Conservation (phyloP, 2,113 vertebrate genomes). For the Hyla sarda region DNA sequence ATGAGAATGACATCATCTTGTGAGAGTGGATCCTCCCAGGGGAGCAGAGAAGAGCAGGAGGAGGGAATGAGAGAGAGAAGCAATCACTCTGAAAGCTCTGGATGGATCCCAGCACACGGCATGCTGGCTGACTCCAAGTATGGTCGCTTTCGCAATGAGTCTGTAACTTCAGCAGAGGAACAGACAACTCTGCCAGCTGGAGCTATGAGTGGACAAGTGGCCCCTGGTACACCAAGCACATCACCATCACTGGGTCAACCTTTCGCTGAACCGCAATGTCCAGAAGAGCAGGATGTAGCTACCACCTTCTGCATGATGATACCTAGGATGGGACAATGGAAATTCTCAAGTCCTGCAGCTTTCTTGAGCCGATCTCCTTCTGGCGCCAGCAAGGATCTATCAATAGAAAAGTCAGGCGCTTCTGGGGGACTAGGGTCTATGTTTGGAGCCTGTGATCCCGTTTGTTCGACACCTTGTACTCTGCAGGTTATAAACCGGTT, state of each 20-base stretch:
- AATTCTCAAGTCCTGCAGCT: constrained; percentile 81
- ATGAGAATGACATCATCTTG: constrained; percentile 84
- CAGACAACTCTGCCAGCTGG: constrained; percentile 77
- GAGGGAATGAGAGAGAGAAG: constrained; percentile 64
- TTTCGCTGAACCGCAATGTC: constrained; percentile 74
- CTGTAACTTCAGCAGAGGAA: constrained; percentile 83
- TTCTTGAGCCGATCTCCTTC: constrained; percentile 86
- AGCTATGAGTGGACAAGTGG: constrained; percentile 82
- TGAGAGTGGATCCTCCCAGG: constrained; percentile 61
- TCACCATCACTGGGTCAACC: constrained; percentile 73
- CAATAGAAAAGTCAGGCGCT: constrained; percentile 59
- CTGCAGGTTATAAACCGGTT: constrained; percentile 80
- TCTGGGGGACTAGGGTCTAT: constrained; percentile 76
- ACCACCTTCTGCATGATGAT: constrained; percentile 95
- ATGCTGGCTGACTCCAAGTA: constrained; percentile 90
- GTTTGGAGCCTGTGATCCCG: constrained; percentile 85
- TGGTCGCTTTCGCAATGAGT: constrained; percentile 87
- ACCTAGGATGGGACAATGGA: constrained; percentile 92
- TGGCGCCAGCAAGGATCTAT: constrained; percentile 79
- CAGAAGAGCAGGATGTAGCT: constrained; percentile 84
- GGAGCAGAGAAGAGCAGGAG: constrained; percentile 62
- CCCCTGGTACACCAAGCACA: constrained; percentile 72
- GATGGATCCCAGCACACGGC: constrained; percentile 68
- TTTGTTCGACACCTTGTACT: constrained; percentile 86
- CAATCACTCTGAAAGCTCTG: constrained; percentile 68